Percentiles rank a stretch among this genome's conserved stretches.
phyloP scores from a whole-genome alignment of 2,888 invertebrate species.

The Salticus scenicus region DNA sequence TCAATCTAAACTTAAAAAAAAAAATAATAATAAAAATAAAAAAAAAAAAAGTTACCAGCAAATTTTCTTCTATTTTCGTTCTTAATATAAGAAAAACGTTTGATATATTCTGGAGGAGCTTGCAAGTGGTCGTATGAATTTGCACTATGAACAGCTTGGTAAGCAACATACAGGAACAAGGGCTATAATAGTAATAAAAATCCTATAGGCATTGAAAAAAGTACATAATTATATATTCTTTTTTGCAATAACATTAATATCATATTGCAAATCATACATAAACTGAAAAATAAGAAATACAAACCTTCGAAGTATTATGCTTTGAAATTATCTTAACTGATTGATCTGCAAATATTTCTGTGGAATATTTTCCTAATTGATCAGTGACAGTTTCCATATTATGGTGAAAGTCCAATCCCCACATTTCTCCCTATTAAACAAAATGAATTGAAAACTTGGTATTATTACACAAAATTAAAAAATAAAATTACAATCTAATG shows the following conservation, averaged over 20 bases:
- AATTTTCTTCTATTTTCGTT: slow-evolving; percentile 80
- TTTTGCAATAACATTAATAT: too few species aligned
- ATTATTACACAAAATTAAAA: neutral
- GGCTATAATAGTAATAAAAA: slow-evolving; percentile 78
- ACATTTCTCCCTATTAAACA: slow-evolving; percentile 73
- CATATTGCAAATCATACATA: too few species aligned
- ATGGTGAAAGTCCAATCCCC: slow-evolving; percentile 81
- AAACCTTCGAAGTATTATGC: slow-evolving; percentile 79
- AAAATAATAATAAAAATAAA: neutral
- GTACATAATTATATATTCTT: too few species aligned
- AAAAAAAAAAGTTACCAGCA: slow-evolving; percentile 78
- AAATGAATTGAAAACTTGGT: neutral
- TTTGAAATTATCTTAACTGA: slow-evolving; percentile 83
- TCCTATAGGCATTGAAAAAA: neutral
- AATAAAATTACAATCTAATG: neutral
- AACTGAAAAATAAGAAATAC: too few species aligned
- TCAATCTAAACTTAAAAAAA: too few species aligned
- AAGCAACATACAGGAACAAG: slow-evolving; percentile 89
- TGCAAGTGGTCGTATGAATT: slow-evolving; percentile 89
- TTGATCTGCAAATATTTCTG: slow-evolving; percentile 87
- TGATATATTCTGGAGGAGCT: slow-evolving; percentile 83
- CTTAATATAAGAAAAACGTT: slow-evolving; percentile 82
- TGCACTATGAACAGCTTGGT: slow-evolving; percentile 91
- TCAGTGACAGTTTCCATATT: slow-evolving; percentile 84
- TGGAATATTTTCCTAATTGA: slow-evolving; percentile 87